Percentiles rank a stretch among this genome's conserved stretches.
phyloP scores from a whole-genome alignment of 1,140 invertebrate species.

The Aphaenogaster ashmeadi region DNA sequence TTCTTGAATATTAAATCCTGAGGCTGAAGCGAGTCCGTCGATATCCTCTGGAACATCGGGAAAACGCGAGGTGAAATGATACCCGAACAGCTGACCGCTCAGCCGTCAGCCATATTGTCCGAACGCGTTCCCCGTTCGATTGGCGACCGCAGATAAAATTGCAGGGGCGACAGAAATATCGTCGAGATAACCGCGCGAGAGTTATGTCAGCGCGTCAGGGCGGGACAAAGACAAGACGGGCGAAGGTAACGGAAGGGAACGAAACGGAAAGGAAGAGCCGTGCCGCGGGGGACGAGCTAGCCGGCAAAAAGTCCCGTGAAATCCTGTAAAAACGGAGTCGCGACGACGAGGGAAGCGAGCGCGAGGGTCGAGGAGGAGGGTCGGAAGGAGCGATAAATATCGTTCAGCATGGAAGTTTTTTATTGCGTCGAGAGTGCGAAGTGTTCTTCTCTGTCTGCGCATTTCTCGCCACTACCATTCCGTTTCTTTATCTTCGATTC shows the following conservation, averaged over 20 bases:
- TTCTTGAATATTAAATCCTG: neutral
- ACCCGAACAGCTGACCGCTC: conserved; percentile 56
- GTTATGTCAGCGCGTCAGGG: conserved; percentile 44
- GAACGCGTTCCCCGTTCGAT: conserved; percentile 55
- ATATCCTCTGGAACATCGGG: neutral
- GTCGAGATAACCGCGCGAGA: conserved; percentile 72
- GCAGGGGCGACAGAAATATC: conserved; percentile 76
- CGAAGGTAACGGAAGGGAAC: neutral
- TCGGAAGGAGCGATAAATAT: conserved; percentile 76
- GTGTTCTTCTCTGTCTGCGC: conserved; percentile 50
- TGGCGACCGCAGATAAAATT: conserved; percentile 67
- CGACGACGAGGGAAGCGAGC: conserved; percentile 22
- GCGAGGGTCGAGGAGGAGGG: neutral
- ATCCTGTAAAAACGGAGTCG: conserved; percentile 67
- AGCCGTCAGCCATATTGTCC: conserved; percentile 57
- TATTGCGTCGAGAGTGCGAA: conserved; percentile 76
- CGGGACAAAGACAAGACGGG: conserved; percentile 2
- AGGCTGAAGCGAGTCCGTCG: neutral
- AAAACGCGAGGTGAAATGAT: conserved; percentile 7
- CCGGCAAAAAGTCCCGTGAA: conserved; percentile 72
- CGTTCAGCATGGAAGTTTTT: conserved; percentile 73
- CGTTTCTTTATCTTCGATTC: conserved; percentile 13
- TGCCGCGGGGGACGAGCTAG: neutral
- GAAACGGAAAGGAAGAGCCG: conserved; percentile 45
- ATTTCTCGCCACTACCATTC: conserved; percentile 51